These are phyloP conservation scores for Dasysyrphus tricinctus DNA, from an alignment of 2,888 invertebrate species.

Conservation along the genomic window DNA sequence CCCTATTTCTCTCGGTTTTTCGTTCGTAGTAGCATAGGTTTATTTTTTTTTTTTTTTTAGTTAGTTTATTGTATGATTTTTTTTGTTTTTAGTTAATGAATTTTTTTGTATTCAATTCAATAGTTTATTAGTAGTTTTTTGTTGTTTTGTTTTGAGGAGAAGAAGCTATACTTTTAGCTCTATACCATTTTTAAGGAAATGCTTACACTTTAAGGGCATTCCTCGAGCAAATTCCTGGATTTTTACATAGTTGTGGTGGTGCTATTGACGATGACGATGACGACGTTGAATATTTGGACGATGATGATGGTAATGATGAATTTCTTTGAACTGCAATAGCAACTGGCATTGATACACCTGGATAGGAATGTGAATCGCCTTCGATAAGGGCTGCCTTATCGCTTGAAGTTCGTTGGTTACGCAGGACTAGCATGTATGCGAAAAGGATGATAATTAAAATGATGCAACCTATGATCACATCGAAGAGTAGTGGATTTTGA, in stretches of 20 bases:
- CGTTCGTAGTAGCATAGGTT: conserved; percentile 72
- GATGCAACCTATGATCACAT: conserved; percentile 78
- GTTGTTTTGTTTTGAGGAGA: conserved; percentile 42
- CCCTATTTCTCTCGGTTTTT: conserved; percentile 63
- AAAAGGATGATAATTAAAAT: conserved; percentile 77
- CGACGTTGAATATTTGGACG: conserved; percentile 23
- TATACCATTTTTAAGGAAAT: background rate
- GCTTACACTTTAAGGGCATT: conserved; percentile 78
- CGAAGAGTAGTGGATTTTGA: conserved; percentile 79
- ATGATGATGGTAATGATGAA: conserved; percentile 50
- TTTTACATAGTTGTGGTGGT: conserved; percentile 75
- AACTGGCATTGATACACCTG: conserved; percentile 77
- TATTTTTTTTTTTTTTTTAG: conserved; percentile 23
- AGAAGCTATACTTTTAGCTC: conserved; percentile 9
- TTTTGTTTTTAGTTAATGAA: conserved; percentile 59
- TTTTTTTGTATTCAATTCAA: conserved; percentile 33
- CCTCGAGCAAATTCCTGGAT: conserved; percentile 77
- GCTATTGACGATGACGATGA: conserved; percentile 62
- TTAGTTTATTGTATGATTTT: conserved; percentile 60
- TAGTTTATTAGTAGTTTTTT: conserved; percentile 66
- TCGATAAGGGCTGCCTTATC: conserved; percentile 79
- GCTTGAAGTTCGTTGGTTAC: conserved; percentile 76
- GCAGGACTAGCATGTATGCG: conserved; percentile 77
- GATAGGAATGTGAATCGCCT: conserved; percentile 76
- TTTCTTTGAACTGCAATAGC: conserved; percentile 58